Base-by-base conservation (phyloP, 2,888 invertebrate species). In the Eupithecia dodoneata region DNA sequence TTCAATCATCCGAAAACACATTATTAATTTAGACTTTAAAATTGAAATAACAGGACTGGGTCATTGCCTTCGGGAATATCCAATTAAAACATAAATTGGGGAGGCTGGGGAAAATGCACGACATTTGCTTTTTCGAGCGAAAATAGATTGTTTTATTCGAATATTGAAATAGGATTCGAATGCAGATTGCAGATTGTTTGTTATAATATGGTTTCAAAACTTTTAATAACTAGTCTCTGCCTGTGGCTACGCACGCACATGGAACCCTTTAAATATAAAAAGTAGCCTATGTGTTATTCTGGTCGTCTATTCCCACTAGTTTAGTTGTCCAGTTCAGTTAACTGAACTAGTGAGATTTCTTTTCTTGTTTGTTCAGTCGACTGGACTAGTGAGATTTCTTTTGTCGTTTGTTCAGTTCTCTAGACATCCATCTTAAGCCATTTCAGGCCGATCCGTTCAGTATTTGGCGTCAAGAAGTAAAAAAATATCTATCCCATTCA, bases 1-100 rank as follows among this genome's bases (percentile, higher is more conserved):
- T 77, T 76, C 74, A 76, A 74, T 77, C 59, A 77, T 65, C 63
- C 72, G 70, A 30, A 75, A 75, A 73, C 65, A 71, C 49, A 74
- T 75, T 69, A 76, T 76, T 73, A 74, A 66, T 76, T 74, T 78
- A 66, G 73, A 71, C 69, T 67, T 75, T 75, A 79, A 76, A 69
- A 72, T 71, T 71, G 66, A 73, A 77, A 63, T 71, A 63, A 66
- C 41, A 72, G 44, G 30, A 70, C 71, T 72, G 79, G 73, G 55
- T 73, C 71, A 76, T 72, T 75, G 42, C 79, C 80, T 71, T 67
- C 15, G 80, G 79, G 78, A 77, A 78, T 79, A 76, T 77, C 72
- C 76, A 78, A 74, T 80, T 76, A 80, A 79, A 80, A 79, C 76
- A 78, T 55, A 76, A 71, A 74, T 76, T 76, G 66, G 47, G 49